Conservation (phyloP, 2,797 vertebrate genomes). For the Petrocephalus schoutedeni region DNA sequence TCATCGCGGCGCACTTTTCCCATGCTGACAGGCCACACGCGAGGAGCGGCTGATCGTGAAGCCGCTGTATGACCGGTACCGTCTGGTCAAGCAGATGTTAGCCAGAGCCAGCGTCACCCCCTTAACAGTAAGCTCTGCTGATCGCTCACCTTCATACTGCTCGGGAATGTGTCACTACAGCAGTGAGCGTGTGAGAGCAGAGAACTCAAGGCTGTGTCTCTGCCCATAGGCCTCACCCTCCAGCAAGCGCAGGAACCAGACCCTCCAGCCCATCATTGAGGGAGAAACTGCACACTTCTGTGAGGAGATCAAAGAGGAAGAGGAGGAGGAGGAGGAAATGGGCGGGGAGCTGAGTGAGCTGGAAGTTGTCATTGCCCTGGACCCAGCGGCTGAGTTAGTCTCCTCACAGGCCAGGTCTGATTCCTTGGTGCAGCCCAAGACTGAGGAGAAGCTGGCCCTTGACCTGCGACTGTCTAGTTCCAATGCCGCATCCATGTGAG, state of each 20-base stretch:
- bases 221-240: constrained; percentile 81
- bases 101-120: constrained; percentile 92
- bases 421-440: constrained; percentile 59
- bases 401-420: constrained; percentile 59
- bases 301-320: constrained; percentile 88
- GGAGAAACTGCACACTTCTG: constrained; percentile 96
- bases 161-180: not conserved
- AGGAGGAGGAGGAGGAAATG: constrained; percentile 58
- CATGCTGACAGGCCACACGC: constrained; percentile 70
- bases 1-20: not conserved
- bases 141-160: not conserved
- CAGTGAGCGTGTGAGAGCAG: not conserved
- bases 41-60: constrained; percentile 91
- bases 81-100: constrained; percentile 96
- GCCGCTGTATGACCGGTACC: constrained; percentile 91
- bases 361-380: constrained; percentile 76
- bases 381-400: constrained; percentile 60
- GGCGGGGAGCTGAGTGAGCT: constrained; percentile 55
- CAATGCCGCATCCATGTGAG: constrained; percentile 91
- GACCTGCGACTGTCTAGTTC: constrained; percentile 87
- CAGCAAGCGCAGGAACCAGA: constrained; percentile 86
- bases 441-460: constrained; percentile 78
- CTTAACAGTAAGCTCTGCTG: constrained; percentile 72
- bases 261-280: constrained; percentile 93
- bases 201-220: not conserved